phyloP scores from a whole-genome alignment of 2,113 vertebrate species.

The Rostratula benghalensis region DNA sequence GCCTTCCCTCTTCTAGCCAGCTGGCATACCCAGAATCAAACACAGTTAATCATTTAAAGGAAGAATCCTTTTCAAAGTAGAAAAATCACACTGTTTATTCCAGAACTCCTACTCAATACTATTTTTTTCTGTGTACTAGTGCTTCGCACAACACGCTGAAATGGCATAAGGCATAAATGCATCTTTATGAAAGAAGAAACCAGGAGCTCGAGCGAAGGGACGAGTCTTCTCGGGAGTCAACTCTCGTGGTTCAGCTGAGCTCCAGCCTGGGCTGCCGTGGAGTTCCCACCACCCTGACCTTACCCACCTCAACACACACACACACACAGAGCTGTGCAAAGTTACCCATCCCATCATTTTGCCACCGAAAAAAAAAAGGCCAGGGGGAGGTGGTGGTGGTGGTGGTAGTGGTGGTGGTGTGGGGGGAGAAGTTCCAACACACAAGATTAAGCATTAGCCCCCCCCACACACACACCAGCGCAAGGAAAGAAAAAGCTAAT shows the following conservation, averaged over 20 bases:
- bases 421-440: background rate
- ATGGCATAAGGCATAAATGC: slow-evolving; percentile 65
- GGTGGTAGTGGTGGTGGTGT: no score
- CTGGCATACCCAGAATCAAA: slow-evolving; percentile 66
- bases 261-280: background rate
- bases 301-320: background rate
- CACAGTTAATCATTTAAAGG: slow-evolving; percentile 71
- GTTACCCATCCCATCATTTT: slow-evolving; percentile 21
- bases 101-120: slow-evolving; percentile 67
- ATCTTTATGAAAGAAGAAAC: slow-evolving; percentile 69
- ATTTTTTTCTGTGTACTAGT: slow-evolving; percentile 60
- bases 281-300: slow-evolving; percentile 23
- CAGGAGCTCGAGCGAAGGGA: slow-evolving; percentile 10
- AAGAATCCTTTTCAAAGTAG: slow-evolving; percentile 73
- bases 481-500: background rate
- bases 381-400: no score
- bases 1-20: slow-evolving; percentile 62
- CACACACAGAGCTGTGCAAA: background rate
- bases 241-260: background rate
- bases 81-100: slow-evolving; percentile 74
- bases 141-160: slow-evolving; percentile 72
- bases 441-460: slow-evolving; percentile 41
- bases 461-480: no score
- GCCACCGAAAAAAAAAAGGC: slow-evolving; percentile 7
- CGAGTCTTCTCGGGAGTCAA: slow-evolving; percentile 42